Base-by-base conservation (phyloP, 2,797 vertebrate species). In the Anabacerthia variegaticeps region DNA sequence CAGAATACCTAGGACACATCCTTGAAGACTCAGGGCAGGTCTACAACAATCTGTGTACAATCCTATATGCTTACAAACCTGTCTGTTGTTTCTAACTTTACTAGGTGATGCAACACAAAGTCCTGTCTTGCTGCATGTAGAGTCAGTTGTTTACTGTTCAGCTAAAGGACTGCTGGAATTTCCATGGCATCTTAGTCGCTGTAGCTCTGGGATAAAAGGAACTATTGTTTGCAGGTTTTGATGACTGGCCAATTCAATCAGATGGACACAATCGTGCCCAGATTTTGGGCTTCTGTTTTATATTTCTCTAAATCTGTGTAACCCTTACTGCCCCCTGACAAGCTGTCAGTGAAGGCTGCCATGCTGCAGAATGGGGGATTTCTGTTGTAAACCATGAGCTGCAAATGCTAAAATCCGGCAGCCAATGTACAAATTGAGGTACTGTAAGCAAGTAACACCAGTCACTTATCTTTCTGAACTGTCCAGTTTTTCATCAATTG, bases 131-230 rank as follows among this genome's bases (percentile, higher is more conserved):
- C 69, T 91, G 63, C 46, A 28, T 63, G 48, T 23, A 76, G 14
- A 89, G 24, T 49, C 36, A 55, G 67, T 26, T 95, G 85, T 88
- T 93, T 86, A 88, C 28, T 51, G 76, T 54, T 85, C 54, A 92
- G 83, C 74, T 76, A 68, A 90, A 90, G 44, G 68, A 92, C n/a
- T 80, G 67, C 78, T 85, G 88, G 83, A 94, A 93, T 87, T 96
- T 95, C 74, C 85, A 93, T 0, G 2, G 83, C 59, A 90, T 54
- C 79, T 36, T 71, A 19, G 46, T 28, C 32, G 55, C n/a, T 75
- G n/a, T 48, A 32, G 39, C 39, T 75, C 49, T 61, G 37, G 43
- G 61, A 86, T 79, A 92, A 94, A 95, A 87, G 67, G 52, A 93
- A 79, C 85, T 82, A 85, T 89, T 95, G 80, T 90, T 82, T 46